Evolutionary conservation across 2,113 vertebrate species (phyloP).

Genomic region (Lepus americanus): DNA sequence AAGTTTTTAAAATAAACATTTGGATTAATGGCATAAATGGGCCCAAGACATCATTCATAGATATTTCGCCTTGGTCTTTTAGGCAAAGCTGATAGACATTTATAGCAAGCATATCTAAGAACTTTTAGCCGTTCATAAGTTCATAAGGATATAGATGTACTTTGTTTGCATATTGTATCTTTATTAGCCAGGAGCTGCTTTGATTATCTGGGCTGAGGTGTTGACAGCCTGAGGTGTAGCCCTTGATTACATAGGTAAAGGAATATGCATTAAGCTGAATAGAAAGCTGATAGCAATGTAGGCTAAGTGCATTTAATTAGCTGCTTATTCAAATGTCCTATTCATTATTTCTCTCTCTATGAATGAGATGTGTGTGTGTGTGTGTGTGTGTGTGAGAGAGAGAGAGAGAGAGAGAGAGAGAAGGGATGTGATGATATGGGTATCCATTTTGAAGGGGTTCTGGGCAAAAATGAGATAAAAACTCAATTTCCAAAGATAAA

Average conservation of each 20-base stretch:
- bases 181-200: constrained; percentile 64
- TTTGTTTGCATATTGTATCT: constrained; percentile 66
- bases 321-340: constrained; percentile 64
- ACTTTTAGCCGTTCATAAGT: not conserved
- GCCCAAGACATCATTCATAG: not conserved
- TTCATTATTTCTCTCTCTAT: constrained; percentile 57
- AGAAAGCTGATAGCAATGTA: constrained; percentile 59
- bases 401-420: not conserved
- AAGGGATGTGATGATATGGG: not conserved
- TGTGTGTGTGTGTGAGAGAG: not conserved
- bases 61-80: not conserved
- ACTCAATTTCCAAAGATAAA: not conserved
- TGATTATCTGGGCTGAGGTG: constrained; percentile 72
- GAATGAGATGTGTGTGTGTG: constrained; percentile 9
- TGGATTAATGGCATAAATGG: not conserved
- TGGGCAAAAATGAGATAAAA: not conserved
- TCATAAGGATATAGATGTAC: constrained; percentile 16
- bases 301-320: constrained; percentile 69
- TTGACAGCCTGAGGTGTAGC: constrained; percentile 29
- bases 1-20: constrained; percentile 24
- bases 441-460: not conserved
- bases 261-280: constrained; percentile 58
- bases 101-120: constrained; percentile 38
- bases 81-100: not conserved
- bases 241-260: constrained; percentile 76